Conservation (phyloP, 2,113 vertebrate genomes). For the Phylloscopus trochilus region DNA sequence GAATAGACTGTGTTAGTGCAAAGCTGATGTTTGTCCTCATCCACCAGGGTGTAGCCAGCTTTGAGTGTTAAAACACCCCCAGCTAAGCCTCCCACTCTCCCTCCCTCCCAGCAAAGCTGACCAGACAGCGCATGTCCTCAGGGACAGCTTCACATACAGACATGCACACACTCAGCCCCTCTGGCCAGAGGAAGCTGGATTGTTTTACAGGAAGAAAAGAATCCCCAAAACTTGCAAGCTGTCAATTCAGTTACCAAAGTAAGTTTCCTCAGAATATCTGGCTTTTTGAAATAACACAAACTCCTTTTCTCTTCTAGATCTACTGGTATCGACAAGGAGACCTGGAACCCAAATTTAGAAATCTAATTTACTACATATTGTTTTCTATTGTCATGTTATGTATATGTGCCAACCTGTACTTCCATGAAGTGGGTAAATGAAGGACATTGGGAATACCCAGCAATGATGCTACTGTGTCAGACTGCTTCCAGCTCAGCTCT, state of each 20-base stretch:
- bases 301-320: conserved; percentile 74
- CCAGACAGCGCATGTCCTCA: not conserved
- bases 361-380: conserved; percentile 95
- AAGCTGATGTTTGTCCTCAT: not conserved
- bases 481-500: conserved; percentile 51
- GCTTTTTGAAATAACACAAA: not conserved
- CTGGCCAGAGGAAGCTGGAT: not conserved
- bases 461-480: not conserved
- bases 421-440: conserved; percentile 90
- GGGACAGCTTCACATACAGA: not conserved
- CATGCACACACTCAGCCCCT: not conserved
- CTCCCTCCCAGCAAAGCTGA: not conserved
- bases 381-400: conserved; percentile 93
- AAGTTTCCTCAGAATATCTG: not conserved
- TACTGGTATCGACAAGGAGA: conserved; percentile 99
- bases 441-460: not conserved
- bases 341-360: conserved; percentile 96
- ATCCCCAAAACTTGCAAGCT: not conserved
- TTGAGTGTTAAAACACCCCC: not conserved
- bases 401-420: conserved; percentile 98
- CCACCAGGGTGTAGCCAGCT: not conserved
- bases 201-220: not conserved
- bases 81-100: not conserved
- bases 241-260: not conserved
- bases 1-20: not conserved